A percentile compares a stretch with the other conserved stretches of the same genome.
Evolutionary conservation across 2,797 vertebrate species (phyloP).

Genomic region (Miichthys miiuy): DNA sequence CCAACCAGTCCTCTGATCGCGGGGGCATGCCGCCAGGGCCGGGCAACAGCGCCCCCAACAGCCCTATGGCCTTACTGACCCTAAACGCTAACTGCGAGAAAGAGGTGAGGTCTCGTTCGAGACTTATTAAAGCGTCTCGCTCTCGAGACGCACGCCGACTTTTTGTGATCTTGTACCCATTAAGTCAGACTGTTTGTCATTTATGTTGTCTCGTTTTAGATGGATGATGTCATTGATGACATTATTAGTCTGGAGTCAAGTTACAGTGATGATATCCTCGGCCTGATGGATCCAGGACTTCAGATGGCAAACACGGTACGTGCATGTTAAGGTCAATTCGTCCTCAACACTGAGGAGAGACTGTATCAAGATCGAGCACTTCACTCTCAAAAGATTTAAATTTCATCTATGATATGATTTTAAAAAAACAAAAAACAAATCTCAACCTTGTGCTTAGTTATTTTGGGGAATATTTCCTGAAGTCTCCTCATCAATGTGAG

Average conservation of each 20-base stretch:
- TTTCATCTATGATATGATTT: too few species aligned
- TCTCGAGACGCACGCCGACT: not conserved
- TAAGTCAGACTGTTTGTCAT: not conserved
- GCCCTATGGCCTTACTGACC: constrained; percentile 98
- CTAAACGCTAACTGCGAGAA: constrained; percentile 98
- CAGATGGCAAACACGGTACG: constrained; percentile 96
- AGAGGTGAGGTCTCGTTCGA: constrained; percentile 86
- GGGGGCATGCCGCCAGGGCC: constrained; percentile 95
- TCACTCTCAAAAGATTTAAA: not conserved
- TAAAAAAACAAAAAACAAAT: too few species aligned
- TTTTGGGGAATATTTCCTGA: not conserved
- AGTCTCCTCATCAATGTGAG: not conserved
- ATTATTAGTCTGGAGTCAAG: constrained; percentile 99
- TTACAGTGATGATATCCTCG: constrained; percentile 97
- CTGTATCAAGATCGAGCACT: not conserved
- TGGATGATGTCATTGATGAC: constrained; percentile 99
- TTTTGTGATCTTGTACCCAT: not conserved
- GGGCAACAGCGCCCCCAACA: constrained; percentile 98
- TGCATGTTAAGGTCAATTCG: not conserved
- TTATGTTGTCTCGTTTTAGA: constrained; percentile 80
- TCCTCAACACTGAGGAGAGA: not conserved
- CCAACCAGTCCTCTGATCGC: constrained; percentile 93
- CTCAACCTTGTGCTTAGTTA: too few species aligned
- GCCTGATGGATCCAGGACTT: constrained; percentile 95
- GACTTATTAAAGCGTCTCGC: not conserved